Evolutionary conservation across 2,113 vertebrate genomes (phyloP), one percentile per base, ranked within the genome.

Genomic region (Anser brachyrhynchus): DNA sequence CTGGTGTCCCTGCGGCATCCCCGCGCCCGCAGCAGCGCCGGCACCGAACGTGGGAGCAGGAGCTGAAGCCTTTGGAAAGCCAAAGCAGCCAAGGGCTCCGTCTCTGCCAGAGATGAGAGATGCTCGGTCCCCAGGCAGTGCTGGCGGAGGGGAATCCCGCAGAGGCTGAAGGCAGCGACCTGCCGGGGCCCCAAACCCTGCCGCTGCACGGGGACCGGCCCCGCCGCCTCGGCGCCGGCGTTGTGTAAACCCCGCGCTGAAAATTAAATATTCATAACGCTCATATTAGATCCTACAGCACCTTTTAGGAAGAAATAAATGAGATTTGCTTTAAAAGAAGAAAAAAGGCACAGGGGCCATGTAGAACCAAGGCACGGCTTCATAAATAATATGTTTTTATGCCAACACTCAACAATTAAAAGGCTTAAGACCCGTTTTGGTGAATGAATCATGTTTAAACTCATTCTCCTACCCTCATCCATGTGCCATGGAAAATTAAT

Each of bases 231-330:
- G 3, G 0, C 87, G 75, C 25, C 4, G 19, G 69, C 61, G 44
- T 17, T 95, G 85, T 70, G 75, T 89, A 97, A 97, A 97, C 96
- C 95, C 95, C 44, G 71, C 86, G 92, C 92, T 83, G 93, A 88
- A 97, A 97, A 98, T 98, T 87, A 98, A 98, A 98, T 98, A 98
- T 98, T 98, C 96, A 98, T 98, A 92, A 97, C 37, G 66, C 96
- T 97, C 97, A 96, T 97, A 98, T 98, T 97, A 96, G 97, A 97
- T 98, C 93, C 97, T 80, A 92, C 84, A 97, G 97, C 90, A 46
- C 93, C 97, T 98, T 98, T 98, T 97, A 96, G 95, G 97, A 91
- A 96, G 96, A 95, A 98, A 97, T 97, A 98, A 98, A 98, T 97
- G 98, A 98, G 97, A 95, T 97, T 93, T 96, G 94, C 96, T 97